Conservation (phyloP, 2,113 vertebrate genomes). For the Notothenia rossii region DNA sequence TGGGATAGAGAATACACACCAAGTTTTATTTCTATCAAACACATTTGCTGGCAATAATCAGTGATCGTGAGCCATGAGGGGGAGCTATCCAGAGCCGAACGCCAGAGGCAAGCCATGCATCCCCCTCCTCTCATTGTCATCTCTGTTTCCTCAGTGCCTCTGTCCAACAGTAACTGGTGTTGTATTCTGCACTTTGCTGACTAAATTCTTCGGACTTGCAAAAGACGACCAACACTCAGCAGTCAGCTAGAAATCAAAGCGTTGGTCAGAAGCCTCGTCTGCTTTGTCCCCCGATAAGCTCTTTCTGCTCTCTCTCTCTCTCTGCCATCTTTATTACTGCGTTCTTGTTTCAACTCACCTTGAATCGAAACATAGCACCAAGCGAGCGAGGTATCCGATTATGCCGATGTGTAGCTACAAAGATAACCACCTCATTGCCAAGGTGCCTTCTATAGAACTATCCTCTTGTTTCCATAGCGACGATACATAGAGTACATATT, state of each 20-base stretch:
- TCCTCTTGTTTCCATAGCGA: slow-evolving; percentile 70
- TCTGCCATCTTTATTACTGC: slow-evolving; percentile 38
- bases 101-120: slow-evolving; percentile 18
- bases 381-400: slow-evolving; percentile 26
- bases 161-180: slow-evolving; percentile 25
- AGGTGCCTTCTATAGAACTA: slow-evolving; percentile 21
- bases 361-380: background rate
- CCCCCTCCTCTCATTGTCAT: background rate
- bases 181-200: slow-evolving; percentile 38
- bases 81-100: slow-evolving; percentile 14
- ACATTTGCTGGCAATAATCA: slow-evolving; percentile 28
- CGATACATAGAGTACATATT: slow-evolving; percentile 59
- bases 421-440: slow-evolving; percentile 46
- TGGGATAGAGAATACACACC: background rate
- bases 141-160: slow-evolving; percentile 1
- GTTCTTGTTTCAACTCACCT: slow-evolving; percentile 56
- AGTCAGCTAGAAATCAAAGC: slow-evolving; percentile 27
- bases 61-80: slow-evolving; percentile 35
- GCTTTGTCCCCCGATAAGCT: slow-evolving; percentile 1
- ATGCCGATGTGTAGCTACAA: slow-evolving; percentile 20
- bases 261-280: background rate
- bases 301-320: background rate
- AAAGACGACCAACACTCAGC: slow-evolving; percentile 36
- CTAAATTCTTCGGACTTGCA: slow-evolving; percentile 19
- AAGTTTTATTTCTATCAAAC: slow-evolving; percentile 9